These are phyloP conservation scores for Planiliza haematocheilus DNA, from an alignment of 2,113 vertebrate genomes.

Conservation along the genomic window DNA sequence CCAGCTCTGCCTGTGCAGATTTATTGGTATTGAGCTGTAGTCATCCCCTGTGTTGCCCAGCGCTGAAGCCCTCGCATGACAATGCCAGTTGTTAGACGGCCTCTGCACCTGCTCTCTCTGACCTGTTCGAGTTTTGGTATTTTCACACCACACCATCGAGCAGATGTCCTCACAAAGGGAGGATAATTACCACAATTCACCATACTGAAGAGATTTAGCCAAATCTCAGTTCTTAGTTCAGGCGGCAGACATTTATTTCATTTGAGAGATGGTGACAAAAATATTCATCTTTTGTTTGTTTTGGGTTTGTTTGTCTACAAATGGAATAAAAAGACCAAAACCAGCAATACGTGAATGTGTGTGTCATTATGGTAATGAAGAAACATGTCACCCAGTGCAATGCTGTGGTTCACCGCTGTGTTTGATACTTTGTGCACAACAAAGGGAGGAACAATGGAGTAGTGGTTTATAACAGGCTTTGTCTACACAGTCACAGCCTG, in stretches of 20 bases:
- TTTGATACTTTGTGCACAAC: background rate
- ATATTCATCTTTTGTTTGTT: background rate
- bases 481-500: background rate
- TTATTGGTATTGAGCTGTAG: constrained; percentile 58
- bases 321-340: background rate
- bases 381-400: background rate
- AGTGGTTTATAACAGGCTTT: background rate
- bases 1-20: constrained; percentile 27
- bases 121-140: constrained; percentile 27
- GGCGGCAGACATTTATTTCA: background rate
- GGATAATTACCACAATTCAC: background rate
- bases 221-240: background rate
- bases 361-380: background rate
- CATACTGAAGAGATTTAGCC: background rate
- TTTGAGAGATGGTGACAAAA: background rate
- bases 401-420: background rate
- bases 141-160: constrained; percentile 33
- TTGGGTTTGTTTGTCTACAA: background rate
- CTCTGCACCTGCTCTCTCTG: constrained; percentile 8
- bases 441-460: constrained; percentile 8
- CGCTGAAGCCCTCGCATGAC: constrained; percentile 31
- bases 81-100: constrained; percentile 46
- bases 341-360: background rate
- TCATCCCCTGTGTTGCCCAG: constrained; percentile 26
- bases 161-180: constrained; percentile 38